Evolutionary conservation across 2,113 vertebrate genomes (phyloP), one percentile per base, ranked within the genome.

Genomic region (Coregonus clupeaformis): DNA sequence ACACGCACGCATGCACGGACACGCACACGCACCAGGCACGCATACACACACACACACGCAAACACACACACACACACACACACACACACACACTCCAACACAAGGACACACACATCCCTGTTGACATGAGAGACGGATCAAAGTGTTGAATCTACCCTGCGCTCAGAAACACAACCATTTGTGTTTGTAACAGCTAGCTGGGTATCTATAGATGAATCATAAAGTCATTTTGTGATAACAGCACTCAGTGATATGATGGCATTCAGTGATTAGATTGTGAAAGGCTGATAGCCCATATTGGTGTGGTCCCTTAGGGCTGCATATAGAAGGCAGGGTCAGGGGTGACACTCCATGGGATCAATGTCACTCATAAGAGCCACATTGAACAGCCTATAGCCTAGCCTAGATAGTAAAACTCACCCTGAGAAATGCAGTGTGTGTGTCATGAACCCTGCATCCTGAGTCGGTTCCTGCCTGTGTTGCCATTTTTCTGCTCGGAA

Each of bases 201-300:
- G 29, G 29, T 32, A 24, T 42, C 7, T 6, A 9, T 6, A n/a
- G 32, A 20, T 5, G 7, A n/a, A 25, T 79, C 66, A 84, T 82
- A 85, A 86, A 77, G 77, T 84, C 80, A 88, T 88, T 73, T 80
- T 81, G 83, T 86, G 88, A 91, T 90, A 90, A 91, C 90, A 88
- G 85, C 90, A 89, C 89, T 90, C 84, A 81, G 81, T 83, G 75
- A 85, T 87, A 89, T 89, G 85, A 88, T 86, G 85, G 87, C 79
- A 60, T 84, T 73, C 85, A 82, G 69, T 88, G 85, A 91, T 91
- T 91, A 87, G 84, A 90, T 89, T 86, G 81, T 78, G 79, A 85
- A 82, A 83, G 83, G 85, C 78, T 86, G 87, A 89, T 88, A 76
- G 83, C 77, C 1, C 73, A 88, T 81, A 87, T 82, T 87, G 87